These are phyloP conservation scores for Pica pica DNA, from an alignment of 2,113 vertebrate genomes.

Conservation along the genomic window DNA sequence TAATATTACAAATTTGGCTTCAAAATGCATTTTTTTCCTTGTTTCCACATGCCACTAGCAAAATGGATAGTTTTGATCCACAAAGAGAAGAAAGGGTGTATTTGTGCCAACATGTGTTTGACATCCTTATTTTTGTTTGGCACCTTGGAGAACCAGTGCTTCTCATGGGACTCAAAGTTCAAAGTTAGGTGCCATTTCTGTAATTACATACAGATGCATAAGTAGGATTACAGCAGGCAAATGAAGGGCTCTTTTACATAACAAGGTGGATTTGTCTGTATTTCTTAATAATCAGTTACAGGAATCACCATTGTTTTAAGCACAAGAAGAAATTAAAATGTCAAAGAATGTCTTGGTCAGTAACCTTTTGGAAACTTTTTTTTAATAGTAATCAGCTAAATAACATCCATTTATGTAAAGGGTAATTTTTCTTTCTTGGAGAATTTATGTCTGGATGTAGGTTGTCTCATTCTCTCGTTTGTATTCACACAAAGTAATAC, in stretches of 20 bases:
- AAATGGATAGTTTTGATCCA: background rate
- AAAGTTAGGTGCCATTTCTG: conserved; percentile 20
- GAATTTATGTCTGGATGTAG: background rate
- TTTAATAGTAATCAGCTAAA: background rate
- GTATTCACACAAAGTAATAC: background rate
- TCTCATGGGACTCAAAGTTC: conserved; percentile 10
- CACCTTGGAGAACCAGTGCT: background rate
- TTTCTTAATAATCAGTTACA: conserved; percentile 8
- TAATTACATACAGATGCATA: conserved; percentile 31
- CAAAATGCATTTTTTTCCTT: background rate
- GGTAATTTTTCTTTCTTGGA: background rate
- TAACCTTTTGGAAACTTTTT: background rate
- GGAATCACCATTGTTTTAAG: background rate
- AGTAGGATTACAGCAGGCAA: background rate
- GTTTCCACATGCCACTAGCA: conserved; percentile 8
- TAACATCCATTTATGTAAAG: background rate
- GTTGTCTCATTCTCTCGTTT: background rate
- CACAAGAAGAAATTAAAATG: background rate
- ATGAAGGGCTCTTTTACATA: background rate
- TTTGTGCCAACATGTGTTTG: conserved; percentile 42
- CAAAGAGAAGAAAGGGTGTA: background rate
- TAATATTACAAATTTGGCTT: background rate
- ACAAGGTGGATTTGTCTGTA: background rate
- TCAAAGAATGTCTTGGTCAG: background rate
- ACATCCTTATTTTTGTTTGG: conserved; percentile 41